Evolutionary conservation across 1,140 invertebrate genomes (phyloP), one percentile per base, ranked within the genome.

Genomic region (Elysia chlorotica): DNA sequence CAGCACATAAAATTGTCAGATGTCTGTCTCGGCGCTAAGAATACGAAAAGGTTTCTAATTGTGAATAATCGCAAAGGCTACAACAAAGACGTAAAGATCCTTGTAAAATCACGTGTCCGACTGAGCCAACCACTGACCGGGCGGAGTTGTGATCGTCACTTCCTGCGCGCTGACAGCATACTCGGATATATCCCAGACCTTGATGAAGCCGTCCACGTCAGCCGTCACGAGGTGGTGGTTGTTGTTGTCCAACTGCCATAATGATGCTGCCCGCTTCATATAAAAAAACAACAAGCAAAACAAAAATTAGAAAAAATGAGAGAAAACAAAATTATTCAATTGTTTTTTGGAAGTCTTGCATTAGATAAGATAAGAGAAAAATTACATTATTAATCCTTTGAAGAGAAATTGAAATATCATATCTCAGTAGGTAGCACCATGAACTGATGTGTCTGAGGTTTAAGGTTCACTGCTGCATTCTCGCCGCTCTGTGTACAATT

Each of bases 101-200:
- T n/a, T n/a, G n/a, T n/a, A n/a, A n/a, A n/a, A n/a, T n/a, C 14
- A 14, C 14, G 53, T 28, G 53, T 48, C 3, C 23, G 53, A 41
- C 41, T 23, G 10, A 31, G 19, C 10, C 23, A 66, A 14, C 21
- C 28, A 78, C 79, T 79, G 77, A 87, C 86, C 77, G 36, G 85
- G 85, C 56, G 77, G 74, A 6, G 53, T 74, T 31, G 74, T 81
- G 25, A 84, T 70, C 3, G 76, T 19, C 10, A 79, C 73, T 21
- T 82, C 78, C 10, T 57, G 54, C 21, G 72, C 30, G 56, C 73
- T 73, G 25, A 80, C 65, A 67, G 81, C 82, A 76, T 86, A 84
- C 38, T 85, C 82, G 6, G 73, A 25, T 14, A 88, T 88, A 31
- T 86, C 79, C 87, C 87, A 87, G 2, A 87, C 83, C 74, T 87